phyloP scores from a whole-genome alignment of 2,888 invertebrate species.

The Diplolepis rosae region DNA sequence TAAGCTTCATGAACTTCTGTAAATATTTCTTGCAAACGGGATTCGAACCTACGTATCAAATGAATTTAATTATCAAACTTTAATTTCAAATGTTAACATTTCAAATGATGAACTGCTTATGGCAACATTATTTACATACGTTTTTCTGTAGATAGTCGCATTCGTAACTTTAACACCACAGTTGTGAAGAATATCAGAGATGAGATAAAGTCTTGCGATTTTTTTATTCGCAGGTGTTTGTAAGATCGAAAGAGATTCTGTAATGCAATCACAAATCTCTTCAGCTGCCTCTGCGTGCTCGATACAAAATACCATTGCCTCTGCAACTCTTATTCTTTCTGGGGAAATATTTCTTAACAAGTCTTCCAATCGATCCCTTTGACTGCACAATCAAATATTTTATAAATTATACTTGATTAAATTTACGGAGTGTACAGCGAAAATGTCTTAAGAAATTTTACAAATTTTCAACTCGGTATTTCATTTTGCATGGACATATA shows the following conservation, averaged over 20 bases:
- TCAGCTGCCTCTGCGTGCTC: slow-evolving; percentile 98
- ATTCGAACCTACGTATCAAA: slow-evolving; percentile 82
- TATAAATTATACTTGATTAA: too few relatives aligned
- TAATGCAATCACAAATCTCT: slow-evolving; percentile 94
- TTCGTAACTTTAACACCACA: slow-evolving; percentile 97
- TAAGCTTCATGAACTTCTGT: slow-evolving; percentile 83
- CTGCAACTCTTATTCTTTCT: slow-evolving; percentile 87
- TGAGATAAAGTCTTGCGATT: slow-evolving; percentile 93
- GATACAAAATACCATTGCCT: slow-evolving; percentile 99
- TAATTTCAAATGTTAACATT: slow-evolving; percentile 30
- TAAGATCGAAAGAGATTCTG: slow-evolving; percentile 87
- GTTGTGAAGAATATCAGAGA: slow-evolving; percentile 98
- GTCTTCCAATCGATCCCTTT: slow-evolving; percentile 94
- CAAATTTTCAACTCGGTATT: too few relatives aligned
- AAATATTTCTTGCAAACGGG: slow-evolving; percentile 86
- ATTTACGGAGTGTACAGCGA: too few relatives aligned
- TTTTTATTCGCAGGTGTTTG: slow-evolving; percentile 90
- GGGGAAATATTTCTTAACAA: slow-evolving; percentile 90
- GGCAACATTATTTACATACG: slow-evolving; percentile 77
- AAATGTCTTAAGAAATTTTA: too few relatives aligned
- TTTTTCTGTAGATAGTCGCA: slow-evolving; percentile 93
- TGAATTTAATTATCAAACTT: slow-evolving; percentile 28
- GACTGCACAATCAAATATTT: slow-evolving; percentile 78
- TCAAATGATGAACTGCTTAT: neutral
- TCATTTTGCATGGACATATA: too few relatives aligned